These are phyloP conservation scores for Argynnis bischoffii DNA, from an alignment of 2,888 invertebrate genomes.

Conservation along the genomic window DNA sequence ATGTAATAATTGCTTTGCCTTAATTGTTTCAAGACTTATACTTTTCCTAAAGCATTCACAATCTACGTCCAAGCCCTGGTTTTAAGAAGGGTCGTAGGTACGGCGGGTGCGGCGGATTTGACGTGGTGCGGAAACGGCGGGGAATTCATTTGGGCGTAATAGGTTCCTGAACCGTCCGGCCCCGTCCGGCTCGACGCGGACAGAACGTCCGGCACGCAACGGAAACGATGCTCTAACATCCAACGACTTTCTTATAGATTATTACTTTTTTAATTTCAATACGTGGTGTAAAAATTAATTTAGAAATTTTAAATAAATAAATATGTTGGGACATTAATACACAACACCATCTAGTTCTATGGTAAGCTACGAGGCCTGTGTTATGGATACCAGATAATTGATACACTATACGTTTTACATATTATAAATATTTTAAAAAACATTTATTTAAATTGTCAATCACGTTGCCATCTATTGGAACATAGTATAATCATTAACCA, in stretches of 20 bases:
- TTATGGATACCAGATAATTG: too few species aligned
- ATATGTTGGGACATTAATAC: too few species aligned
- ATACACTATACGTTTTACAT: too few species aligned
- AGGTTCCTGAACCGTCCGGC: constrained; percentile 78
- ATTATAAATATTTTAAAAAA: too few species aligned
- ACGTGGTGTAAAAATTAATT: not conserved
- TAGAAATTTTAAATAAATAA: too few species aligned
- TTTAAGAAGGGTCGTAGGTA: constrained; percentile 18
- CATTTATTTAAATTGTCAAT: too few species aligned
- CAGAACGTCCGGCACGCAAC: constrained; percentile 64
- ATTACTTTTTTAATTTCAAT: constrained; percentile 22
- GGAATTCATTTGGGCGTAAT: constrained; percentile 82
- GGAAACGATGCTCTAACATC: constrained; percentile 35
- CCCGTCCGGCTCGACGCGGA: constrained; percentile 63
- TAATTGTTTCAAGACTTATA: not conserved
- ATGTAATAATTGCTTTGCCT: too few species aligned
- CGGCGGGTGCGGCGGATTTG: constrained; percentile 68
- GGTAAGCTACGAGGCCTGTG: too few species aligned
- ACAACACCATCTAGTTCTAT: too few species aligned
- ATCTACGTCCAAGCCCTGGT: constrained; percentile 1
- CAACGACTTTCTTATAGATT: constrained; percentile 25
- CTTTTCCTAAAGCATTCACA: too few species aligned
- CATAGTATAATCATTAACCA: too few species aligned
- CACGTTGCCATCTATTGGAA: too few species aligned
- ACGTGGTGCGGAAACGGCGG: constrained; percentile 77